phyloP scores from a whole-genome alignment of 2,797 vertebrate species.

The Arctocebus calabarensis region DNA sequence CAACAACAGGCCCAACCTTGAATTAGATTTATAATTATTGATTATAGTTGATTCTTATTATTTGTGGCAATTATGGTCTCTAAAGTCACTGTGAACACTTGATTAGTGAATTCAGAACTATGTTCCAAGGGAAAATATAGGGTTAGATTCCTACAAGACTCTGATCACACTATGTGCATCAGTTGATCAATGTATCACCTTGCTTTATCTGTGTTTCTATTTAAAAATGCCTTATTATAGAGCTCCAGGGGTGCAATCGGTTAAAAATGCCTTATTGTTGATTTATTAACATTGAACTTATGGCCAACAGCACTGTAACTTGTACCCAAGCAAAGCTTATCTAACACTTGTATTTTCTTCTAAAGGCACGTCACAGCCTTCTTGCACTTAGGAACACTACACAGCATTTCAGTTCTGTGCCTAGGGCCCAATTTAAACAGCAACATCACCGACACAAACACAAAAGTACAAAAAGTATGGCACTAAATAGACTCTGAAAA shows the following conservation, averaged over 20 bases:
- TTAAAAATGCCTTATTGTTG: neutral
- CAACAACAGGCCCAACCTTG: neutral
- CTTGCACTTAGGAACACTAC: neutral
- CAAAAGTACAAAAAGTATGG: neutral
- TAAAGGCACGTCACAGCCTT: neutral
- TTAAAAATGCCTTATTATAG: neutral
- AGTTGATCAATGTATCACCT: neutral
- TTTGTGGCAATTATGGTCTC: neutral
- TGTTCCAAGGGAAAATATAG: neutral
- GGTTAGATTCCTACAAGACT: neutral
- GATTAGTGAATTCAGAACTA: neutral
- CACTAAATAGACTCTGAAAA: neutral
- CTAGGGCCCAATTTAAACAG: neutral
- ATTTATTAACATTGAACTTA: neutral
- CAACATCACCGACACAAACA: neutral
- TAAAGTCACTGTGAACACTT: neutral
- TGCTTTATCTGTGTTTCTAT: neutral
- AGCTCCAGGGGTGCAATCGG: neutral
- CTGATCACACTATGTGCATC: neutral
- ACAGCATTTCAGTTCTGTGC: neutral
- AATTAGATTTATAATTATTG: neutral
- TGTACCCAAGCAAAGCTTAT: neutral
- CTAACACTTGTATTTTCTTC: neutral
- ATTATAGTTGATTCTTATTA: constrained; percentile 26
- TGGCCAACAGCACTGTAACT: neutral